Base-by-base conservation (phyloP, 2,888 invertebrate genomes). In the Folsomia candida region DNA sequence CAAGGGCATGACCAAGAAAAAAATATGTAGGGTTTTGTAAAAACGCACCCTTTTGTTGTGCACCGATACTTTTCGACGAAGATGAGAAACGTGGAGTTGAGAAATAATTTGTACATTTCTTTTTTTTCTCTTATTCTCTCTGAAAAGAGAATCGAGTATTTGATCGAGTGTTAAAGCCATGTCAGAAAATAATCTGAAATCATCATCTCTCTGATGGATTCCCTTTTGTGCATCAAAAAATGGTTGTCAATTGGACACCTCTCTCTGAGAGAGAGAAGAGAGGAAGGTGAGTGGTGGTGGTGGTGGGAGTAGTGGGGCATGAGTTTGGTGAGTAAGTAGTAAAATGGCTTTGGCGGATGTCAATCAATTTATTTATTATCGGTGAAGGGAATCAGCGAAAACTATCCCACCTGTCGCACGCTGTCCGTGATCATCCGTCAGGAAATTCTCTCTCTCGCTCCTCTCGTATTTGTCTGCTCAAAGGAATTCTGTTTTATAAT, bases 321-420 rank as follows among this genome's bases (percentile, higher is more conserved):
- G 71, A 70, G 74, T 37, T 37, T 37, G 6, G 4, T 14, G 14
- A 37, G 37, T 37, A 75, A n/a, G n/a, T n/a, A 65, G 72, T 72
- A 73, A 74, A 73, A 69, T 70, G 69, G 75, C 78, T 79, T 79
- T 77, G 78, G 78, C 78, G 78, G 78, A 75, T 79, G 78, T 75
- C 78, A 79, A 79, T 79, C 78, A 79, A 67, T 68, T 28, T 59
- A 28, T 67, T 67, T 59, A 28, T 67, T 67, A 62, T 76, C 75
- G 77, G 77, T 77, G 70, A 75, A 77, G 76, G 67, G 76, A 76
- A 69, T 64, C 65, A 75, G 69, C 68, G 22, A 29, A 61, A 68
- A 66, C 68, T 76, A 77, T 77, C 78, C 76, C 78, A 78, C 77
- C 77, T 79, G 78, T 79, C 78, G 75, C 78, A 79, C 78, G 78